Conservation (phyloP, 35 echinoderm and acorn worm species). For the Heliocidaris erythrogramma region DNA sequence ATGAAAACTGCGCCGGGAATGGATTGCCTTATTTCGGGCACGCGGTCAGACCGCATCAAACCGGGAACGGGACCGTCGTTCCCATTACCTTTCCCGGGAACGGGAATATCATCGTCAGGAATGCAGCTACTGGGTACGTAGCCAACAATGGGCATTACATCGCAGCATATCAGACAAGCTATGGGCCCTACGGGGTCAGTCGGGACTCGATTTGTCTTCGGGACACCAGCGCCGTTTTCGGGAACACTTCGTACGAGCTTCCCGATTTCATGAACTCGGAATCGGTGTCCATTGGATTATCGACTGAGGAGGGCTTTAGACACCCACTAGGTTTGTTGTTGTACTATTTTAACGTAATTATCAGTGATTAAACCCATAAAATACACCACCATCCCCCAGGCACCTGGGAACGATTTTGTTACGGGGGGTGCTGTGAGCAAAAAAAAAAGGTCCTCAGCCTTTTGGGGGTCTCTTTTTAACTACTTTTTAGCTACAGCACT, state of each 20-base stretch:
- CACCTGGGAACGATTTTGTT: too few relatives aligned
- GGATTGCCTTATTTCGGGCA: not conserved
- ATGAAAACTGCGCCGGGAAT: not conserved
- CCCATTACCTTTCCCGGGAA: not conserved
- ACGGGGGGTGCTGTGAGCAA: too few relatives aligned
- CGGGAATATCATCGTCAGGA: constrained; percentile 6
- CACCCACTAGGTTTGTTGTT: constrained; percentile 20
- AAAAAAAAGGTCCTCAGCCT: too few relatives aligned
- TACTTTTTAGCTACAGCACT: too few relatives aligned
- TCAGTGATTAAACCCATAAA: too few relatives aligned
- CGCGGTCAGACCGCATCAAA: not conserved
- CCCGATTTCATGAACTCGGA: constrained; percentile 21
- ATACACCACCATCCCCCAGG: not conserved
- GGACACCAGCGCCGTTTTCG: not conserved
- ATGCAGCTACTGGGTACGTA: not conserved
- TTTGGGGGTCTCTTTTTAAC: too few relatives aligned
- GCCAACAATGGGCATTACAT: not conserved
- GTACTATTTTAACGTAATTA: not conserved
- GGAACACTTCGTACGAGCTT: constrained; percentile 9
- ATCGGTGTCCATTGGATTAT: constrained; percentile 22
- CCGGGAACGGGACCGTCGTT: not conserved
- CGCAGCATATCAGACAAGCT: not conserved
- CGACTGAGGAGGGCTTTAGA: not conserved
- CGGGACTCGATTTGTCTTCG: not conserved
- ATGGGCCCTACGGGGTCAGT: not conserved